A percentile compares a stretch with the other conserved stretches of the same genome.
Evolutionary conservation across 2,797 vertebrate species (phyloP).

Genomic region (Pipistrellus pipistrellus): DNA sequence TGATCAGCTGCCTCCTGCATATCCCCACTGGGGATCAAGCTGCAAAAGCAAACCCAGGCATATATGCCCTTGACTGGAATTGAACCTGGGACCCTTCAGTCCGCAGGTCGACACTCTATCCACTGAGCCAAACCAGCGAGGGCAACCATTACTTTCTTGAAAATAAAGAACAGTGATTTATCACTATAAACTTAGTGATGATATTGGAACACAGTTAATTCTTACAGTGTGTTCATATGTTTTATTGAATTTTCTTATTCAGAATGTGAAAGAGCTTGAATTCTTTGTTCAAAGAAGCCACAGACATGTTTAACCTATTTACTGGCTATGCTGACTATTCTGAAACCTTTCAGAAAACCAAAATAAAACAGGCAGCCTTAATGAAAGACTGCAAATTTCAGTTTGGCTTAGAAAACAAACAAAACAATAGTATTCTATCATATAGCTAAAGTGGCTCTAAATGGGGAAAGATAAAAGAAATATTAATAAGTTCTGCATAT

Average conservation of each 20-base stretch:
- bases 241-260: conserved; percentile 77
- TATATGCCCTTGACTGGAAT: too few species aligned
- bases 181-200: conserved; percentile 76
- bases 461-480: conserved; percentile 31
- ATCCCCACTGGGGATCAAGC: too few species aligned
- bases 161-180: conserved; percentile 71
- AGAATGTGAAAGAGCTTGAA: conserved; percentile 84
- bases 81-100: too few species aligned
- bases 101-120: too few species aligned
- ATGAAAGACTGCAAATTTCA: conserved; percentile 53
- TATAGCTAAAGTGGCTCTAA: not conserved
- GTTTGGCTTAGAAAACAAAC: conserved; percentile 5
- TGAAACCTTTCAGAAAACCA: conserved; percentile 77
- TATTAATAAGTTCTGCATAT: not conserved
- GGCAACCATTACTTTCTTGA: conserved; percentile 58
- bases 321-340: conserved; percentile 70
- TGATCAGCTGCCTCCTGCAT: too few species aligned
- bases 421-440: not conserved
- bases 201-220: conserved; percentile 78
- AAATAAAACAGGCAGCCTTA: conserved; percentile 67
- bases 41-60: too few species aligned
- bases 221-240: conserved; percentile 82
- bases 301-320: conserved; percentile 81
- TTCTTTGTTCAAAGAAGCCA: conserved; percentile 77
- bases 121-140: too few species aligned